Base-by-base conservation (phyloP, 2,797 vertebrate species). In the Antennarius maculatus region DNA sequence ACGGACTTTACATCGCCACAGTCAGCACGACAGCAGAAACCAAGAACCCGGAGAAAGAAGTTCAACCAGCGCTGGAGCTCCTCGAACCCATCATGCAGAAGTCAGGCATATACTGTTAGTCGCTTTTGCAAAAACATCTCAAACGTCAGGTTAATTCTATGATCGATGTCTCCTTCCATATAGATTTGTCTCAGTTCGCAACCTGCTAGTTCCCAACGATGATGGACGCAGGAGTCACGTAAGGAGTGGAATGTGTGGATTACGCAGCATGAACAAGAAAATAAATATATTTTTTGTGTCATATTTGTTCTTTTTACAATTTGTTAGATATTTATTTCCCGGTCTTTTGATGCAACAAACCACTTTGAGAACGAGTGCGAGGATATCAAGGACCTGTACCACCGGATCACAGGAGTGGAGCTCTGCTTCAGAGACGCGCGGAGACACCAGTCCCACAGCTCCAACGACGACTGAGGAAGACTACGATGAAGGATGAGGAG, bases 31-130 rank as follows among this genome's bases (percentile, higher is more conserved):
- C 79, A 0, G 83, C 67, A 60, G 94, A 94, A 72, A 95, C 92
- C 48, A 86, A 45, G 39, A 83, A 88, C 80, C 93, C 94, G 1
- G 92, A 94, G 79, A 93, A 89, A 52, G 94, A 95, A 54, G 89
- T 94, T 61, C 88, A 93, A 67, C 88, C 91, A 0, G 93, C 67
- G 0, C 72, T 94, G 70, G 89, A 92, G 8, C 90, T 94, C 14
- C 88, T 95, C 0, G 90, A 94, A 66, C 94, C 94, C 31, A 91
- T 95, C 74, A 60, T 82, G 69, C 86, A 94, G 49, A 94, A 94
- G 93, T 94, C 55, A 62, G 88, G 45, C 7, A 34, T 11, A n/a
- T 4, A 10, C 65, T 29, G 0, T 34, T 14, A 54, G 15, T n/a
- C 6, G 55, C 37, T 53, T 23, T 28, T 8, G 11, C 6, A 1